Evolutionary conservation across 2,888 invertebrate species (phyloP).

Genomic region (Metacarcinus magister): DNA sequence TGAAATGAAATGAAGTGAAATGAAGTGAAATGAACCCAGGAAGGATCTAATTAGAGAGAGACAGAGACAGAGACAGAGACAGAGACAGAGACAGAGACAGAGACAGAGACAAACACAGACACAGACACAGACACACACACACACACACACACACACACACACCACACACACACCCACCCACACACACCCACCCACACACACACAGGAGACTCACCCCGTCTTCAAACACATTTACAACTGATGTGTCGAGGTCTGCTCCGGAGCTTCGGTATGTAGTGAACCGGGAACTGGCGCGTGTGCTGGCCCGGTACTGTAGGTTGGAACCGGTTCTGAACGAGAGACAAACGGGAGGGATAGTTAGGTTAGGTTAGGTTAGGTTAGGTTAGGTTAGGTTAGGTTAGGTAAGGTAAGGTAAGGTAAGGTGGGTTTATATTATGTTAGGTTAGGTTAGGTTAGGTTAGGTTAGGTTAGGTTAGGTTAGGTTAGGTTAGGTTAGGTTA

Average conservation of each 20-base stretch:
- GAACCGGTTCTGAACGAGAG: constrained; percentile 65
- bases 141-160: too few relatives aligned
- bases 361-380: background rate
- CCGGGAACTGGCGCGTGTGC: constrained; percentile 55
- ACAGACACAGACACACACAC: too few relatives aligned
- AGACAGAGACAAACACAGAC: too few relatives aligned
- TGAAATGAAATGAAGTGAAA: too few relatives aligned
- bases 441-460: background rate
- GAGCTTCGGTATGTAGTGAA: constrained; percentile 66
- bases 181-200: background rate
- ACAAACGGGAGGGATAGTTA: constrained; percentile 61
- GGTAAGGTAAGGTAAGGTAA: background rate
- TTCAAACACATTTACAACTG: constrained; percentile 68
- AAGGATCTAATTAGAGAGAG: too few relatives aligned
- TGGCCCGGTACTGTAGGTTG: constrained; percentile 65
- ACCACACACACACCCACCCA: background rate
- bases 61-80: too few relatives aligned
- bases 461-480: background rate
- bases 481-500: background rate
- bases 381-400: background rate
- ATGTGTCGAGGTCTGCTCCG: constrained; percentile 59
- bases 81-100: too few relatives aligned
- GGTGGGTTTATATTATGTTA: background rate
- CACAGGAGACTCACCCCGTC: constrained; percentile 66
- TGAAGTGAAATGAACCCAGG: too few relatives aligned